Evolutionary conservation across 1,140 invertebrate genomes (phyloP), one percentile per base, ranked within the genome.

Genomic region (Zaprionus inermis): DNA sequence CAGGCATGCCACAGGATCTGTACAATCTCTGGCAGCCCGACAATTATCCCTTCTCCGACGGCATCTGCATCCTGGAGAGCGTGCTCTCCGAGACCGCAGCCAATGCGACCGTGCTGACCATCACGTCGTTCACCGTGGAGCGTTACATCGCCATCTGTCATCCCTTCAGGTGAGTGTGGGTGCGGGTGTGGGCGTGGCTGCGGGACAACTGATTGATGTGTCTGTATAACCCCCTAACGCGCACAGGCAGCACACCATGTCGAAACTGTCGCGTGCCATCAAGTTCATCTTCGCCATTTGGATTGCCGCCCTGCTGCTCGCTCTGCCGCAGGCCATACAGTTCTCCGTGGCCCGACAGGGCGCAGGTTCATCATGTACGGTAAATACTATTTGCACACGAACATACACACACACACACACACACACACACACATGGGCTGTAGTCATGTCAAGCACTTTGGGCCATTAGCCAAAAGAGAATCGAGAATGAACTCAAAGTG

Each of bases 51-150:
- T 96, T 97, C 67, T 96, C 96, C 4, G 95, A 96, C 78, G 93
- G 93, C 10, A 95, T 97, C 79, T 98, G 97, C 85, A 94, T 97
- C 11, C 92, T 97, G 54, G 93, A 96, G 63, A 95, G 96, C 5
- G 93, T 97, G 30, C 93, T 96, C 5, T 95, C 95, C 1, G 97
- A 98, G 92, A 97, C 96, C n/a, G 97, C 97, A 1, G 96, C 96
- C 4, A 97, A 98, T 92, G 97, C 97, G 0, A 98, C 97, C 0
- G 96, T 98, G 0, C 93, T 98, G n/a, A 98, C 97, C 1, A 98
- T 98, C 72, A 97, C 97, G 1, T 95, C 95, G 11, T 97, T 97
- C 92, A 97, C 97, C 1, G 93, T 97, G 3, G 97, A 98, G 92
- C 93, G 97, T 12, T 97, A 97, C 90, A 93, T 97, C n/a, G 96